phyloP scores from a whole-genome alignment of 2,113 vertebrate species.

The Hiodon tergisus region DNA sequence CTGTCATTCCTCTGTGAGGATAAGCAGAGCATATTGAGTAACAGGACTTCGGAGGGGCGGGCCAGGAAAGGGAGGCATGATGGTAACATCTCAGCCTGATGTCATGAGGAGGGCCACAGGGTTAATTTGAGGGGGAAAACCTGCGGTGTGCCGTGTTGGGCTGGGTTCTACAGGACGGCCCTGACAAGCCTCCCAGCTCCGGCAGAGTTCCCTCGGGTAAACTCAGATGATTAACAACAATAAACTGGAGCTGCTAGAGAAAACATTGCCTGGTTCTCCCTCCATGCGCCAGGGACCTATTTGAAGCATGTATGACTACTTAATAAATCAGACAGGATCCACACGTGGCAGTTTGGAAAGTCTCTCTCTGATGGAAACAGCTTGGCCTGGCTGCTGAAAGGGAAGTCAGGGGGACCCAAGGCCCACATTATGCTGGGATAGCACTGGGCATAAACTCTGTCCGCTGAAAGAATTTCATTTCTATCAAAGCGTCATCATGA shows the following conservation, averaged over 20 bases:
- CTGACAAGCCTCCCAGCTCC: neutral
- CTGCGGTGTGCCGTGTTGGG: neutral
- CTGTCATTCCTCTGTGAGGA: constrained; percentile 20
- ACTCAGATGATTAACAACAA: constrained; percentile 29
- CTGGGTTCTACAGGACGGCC: neutral
- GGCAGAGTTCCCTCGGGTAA: constrained; percentile 19
- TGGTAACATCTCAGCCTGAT: neutral
- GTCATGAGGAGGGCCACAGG: neutral
- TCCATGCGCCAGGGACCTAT: neutral
- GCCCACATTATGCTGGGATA: neutral
- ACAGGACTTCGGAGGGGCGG: neutral
- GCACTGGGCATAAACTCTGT: neutral
- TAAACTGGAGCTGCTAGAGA: constrained; percentile 13
- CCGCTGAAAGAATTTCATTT: neutral
- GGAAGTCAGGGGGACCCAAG: neutral
- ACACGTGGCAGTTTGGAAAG: neutral
- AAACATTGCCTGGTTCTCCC: neutral
- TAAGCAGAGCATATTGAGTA: constrained; percentile 7
- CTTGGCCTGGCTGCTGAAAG: neutral
- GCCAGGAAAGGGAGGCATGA: neutral
- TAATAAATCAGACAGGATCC: constrained; percentile 7
- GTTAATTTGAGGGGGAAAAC: neutral
- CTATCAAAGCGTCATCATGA: neutral
- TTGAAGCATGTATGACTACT: neutral
- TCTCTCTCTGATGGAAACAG: neutral